Conservation (phyloP, 2,113 vertebrate species). For the Gambusia holbrooki region DNA sequence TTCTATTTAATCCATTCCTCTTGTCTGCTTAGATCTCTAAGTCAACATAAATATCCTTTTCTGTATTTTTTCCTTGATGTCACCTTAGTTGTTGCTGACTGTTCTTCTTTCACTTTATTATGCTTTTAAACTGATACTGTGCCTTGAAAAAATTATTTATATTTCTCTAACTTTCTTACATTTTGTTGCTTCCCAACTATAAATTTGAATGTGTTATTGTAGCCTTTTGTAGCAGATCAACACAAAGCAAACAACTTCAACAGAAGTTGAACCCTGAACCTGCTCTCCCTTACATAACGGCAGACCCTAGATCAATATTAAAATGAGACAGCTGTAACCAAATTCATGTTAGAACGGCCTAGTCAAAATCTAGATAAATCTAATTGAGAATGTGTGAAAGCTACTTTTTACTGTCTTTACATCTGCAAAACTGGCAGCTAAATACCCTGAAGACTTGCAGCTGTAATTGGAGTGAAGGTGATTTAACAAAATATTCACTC, state of each 20-base stretch:
- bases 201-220: too few species aligned
- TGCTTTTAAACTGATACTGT: neutral
- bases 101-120: conserved; percentile 3
- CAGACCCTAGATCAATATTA: too few species aligned
- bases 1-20: conserved; percentile 10
- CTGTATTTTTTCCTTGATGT: neutral
- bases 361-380: too few species aligned
- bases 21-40: neutral
- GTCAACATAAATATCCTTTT: conserved; percentile 1
- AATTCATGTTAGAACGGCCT: too few species aligned
- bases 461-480: neutral
- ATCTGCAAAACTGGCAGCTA: neutral
- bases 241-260: too few species aligned
- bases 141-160: too few species aligned
- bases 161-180: too few species aligned
- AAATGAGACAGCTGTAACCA: too few species aligned
- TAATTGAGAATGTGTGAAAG: neutral
- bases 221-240: too few species aligned
- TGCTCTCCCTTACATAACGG: too few species aligned
- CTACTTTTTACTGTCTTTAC: neutral
- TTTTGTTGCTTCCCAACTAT: too few species aligned
- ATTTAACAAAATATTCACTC: neutral
- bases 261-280: too few species aligned
- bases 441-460: neutral
- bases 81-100: neutral